A percentile compares a stretch with the other conserved stretches of the same genome.
Evolutionary conservation across 2,888 invertebrate species (phyloP).

Genomic region (Nymphalis urticae): DNA sequence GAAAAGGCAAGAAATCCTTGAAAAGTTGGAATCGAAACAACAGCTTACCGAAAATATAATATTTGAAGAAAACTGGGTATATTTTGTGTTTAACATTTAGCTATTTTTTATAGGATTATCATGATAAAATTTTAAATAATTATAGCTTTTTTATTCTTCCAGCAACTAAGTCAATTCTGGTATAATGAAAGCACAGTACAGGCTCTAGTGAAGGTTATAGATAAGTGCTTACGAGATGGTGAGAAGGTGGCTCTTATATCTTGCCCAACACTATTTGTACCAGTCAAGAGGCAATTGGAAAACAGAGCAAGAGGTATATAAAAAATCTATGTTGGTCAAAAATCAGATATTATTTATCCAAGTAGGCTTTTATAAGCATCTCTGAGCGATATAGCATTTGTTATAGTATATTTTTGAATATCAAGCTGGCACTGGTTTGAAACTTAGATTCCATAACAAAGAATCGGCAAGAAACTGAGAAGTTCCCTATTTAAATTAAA

Average conservation of each 20-base stretch:
- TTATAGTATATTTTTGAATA: too few species aligned
- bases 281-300: conserved; percentile 79
- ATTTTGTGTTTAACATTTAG: not conserved
- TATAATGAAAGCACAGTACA: conserved; percentile 91
- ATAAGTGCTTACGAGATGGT: conserved; percentile 74
- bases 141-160: conserved; percentile 29
- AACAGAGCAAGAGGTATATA: conserved; percentile 71
- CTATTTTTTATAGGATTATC: conserved; percentile 38
- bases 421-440: too few species aligned
- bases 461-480: too few species aligned
- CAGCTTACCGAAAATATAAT: conserved; percentile 72
- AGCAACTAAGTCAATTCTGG: conserved; percentile 99
- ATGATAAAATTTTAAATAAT: not conserved
- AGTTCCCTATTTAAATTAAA: too few species aligned
- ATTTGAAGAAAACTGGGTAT: conserved; percentile 92
- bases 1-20: conserved; percentile 81
- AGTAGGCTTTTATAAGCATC: too few species aligned
- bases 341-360: too few species aligned
- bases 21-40: conserved; percentile 70
- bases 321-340: too few species aligned
- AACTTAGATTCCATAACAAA: too few species aligned
- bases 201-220: conserved; percentile 85
- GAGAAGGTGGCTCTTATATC: conserved; percentile 91
- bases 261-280: conserved; percentile 92
- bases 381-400: too few species aligned